Percentiles rank a stretch among this genome's conserved stretches.
Evolutionary conservation across 2,888 invertebrate genomes (phyloP).

Genomic region (Geophilus truncorum): DNA sequence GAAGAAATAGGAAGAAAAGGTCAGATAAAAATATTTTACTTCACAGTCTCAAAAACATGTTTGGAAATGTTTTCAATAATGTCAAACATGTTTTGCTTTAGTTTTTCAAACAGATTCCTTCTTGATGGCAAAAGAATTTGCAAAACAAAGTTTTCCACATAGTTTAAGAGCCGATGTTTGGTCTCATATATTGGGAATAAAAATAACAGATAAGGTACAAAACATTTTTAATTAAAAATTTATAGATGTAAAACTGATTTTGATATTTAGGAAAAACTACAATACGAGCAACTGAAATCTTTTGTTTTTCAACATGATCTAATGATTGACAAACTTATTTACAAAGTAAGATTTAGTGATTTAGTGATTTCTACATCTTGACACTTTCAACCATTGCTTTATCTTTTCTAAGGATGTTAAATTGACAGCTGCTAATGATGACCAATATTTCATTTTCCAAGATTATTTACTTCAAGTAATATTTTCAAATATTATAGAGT

Average conservation of each 20-base stretch:
- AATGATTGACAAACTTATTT: conserved; percentile 87
- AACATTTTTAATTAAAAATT: background rate
- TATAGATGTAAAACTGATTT: too few species aligned
- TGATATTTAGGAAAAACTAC: conserved; percentile 46
- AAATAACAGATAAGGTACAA: conserved; percentile 58
- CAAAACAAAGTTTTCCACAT: conserved; percentile 78
- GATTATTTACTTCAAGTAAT: conserved; percentile 84
- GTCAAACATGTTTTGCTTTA: background rate
- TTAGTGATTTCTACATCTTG: background rate
- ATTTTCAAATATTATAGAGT: background rate
- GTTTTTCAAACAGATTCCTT: background rate
- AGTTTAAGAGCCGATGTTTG: conserved; percentile 76
- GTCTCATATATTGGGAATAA: conserved; percentile 72
- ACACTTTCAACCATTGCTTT: background rate
- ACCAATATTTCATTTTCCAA: conserved; percentile 96
- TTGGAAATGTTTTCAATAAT: too few species aligned
- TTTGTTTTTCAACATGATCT: conserved; percentile 82
- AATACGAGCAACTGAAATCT: conserved; percentile 74
- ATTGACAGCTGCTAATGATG: conserved; percentile 92
- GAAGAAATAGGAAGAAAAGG: background rate
- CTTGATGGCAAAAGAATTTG: conserved; percentile 74
- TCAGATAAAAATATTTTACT: background rate
- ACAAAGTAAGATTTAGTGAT: conserved; percentile 59
- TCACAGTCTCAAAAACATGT: background rate
- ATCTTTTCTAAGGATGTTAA: conserved; percentile 67